phyloP scores from a whole-genome alignment of 2,888 invertebrate species.

The Blomia tropicalis region DNA sequence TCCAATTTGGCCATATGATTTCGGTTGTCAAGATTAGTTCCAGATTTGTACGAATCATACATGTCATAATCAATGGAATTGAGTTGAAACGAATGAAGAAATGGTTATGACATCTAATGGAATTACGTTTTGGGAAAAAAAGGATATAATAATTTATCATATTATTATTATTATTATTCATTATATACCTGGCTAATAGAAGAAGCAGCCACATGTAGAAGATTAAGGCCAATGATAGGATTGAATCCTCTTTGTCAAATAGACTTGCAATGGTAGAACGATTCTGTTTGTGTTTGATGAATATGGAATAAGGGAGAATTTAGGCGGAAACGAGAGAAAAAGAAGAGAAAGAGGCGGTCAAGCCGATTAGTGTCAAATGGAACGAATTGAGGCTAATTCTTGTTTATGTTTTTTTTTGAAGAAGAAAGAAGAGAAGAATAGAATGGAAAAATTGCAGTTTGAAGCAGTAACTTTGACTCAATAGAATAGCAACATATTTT shows the following conservation, averaged over 20 bases:
- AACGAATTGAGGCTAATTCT: constrained; percentile 10
- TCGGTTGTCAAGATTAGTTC: neutral
- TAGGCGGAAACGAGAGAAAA: too few relatives aligned
- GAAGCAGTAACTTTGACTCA: too few relatives aligned
- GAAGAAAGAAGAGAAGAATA: too few relatives aligned
- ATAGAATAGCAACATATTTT: too few relatives aligned
- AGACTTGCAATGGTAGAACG: neutral
- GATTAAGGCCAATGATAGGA: neutral
- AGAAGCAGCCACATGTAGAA: neutral
- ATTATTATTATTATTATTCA: too few relatives aligned
- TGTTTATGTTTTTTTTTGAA: neutral
- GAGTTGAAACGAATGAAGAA: constrained; percentile 11
- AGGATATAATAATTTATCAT: too few relatives aligned
- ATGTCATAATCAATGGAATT: neutral
- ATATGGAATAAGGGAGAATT: too few relatives aligned
- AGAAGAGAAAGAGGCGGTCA: constrained; percentile 11
- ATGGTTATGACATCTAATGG: neutral
- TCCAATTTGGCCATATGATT: neutral
- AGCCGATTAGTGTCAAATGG: neutral
- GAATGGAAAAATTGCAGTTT: constrained; percentile 1
- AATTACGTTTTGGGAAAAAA: too few relatives aligned
- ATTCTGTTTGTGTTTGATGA: too few relatives aligned
- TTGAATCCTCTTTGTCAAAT: neutral
- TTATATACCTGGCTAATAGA: neutral
- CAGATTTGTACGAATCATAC: neutral